Base-by-base conservation (phyloP, 2,113 vertebrate genomes). In the Puma concolor region DNA sequence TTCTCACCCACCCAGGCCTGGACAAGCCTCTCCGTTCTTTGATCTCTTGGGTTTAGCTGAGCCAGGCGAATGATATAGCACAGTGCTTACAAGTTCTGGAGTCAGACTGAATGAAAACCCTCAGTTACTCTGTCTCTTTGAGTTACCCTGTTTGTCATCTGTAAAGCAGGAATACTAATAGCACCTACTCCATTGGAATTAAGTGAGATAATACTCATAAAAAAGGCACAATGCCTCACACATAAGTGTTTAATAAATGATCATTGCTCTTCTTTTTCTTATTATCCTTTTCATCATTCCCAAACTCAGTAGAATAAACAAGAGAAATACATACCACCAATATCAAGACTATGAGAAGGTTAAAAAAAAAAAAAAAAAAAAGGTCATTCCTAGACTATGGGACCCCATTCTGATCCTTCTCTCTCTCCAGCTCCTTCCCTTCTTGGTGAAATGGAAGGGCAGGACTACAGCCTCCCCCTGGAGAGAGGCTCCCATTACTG, bases 281-380 rank as follows among this genome's bases (percentile, higher is more conserved):
- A 66, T 38, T 66, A 66, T 44, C 31, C 14, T 84, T 83, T 77
- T 54, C 36, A 63, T 52, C n/a, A 71, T 54, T 69, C 50, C 21
- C 60, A 87, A 84, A 94, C 25, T 79, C 67, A 71, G 92, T 36
- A 84, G 72, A 82, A 87, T 85, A 71, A 94, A 96, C 15, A 92
- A 69, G 38, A 41, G 25, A 97, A 94, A 60, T 64, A 71, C 27
- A 71, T 50, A 38, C 57, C 48, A 76, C 38, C 33, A 69, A 81
- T 64, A 89, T 85, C 57, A 74, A 97, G 5, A 21, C 48, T 36
- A 82, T 64, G 64, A 94, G 60, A 76, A 86, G 14, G n/a, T 66
- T 36, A 19, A 19, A 13, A 44, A 79, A 76, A 76, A 36, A 36
- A 36, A 36, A 36, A 36, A 12, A 52, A 77, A 74, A 67, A 33